Conservation (phyloP, 1,140 invertebrate species). For the Anoplophora glabripennis region DNA sequence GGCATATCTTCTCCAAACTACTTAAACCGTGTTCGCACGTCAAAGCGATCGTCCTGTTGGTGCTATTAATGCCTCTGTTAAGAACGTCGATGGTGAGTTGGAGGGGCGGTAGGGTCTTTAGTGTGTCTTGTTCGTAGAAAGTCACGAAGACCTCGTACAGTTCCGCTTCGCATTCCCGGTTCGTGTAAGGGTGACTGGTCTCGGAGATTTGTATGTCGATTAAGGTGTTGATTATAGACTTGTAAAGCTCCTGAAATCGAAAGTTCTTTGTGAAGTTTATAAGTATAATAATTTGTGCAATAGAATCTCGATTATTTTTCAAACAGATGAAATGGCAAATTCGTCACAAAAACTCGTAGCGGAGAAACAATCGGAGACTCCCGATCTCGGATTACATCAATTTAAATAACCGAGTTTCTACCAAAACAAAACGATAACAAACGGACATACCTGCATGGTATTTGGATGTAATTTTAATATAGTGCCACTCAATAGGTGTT, state of each 20-base stretch:
- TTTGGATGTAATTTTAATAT: conserved; percentile 1
- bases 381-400: too few species aligned
- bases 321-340: too few species aligned
- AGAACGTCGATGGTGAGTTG: conserved; percentile 23
- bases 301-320: too few species aligned
- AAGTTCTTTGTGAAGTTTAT: too few species aligned
- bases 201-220: conserved; percentile 14
- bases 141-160: conserved; percentile 28
- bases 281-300: too few species aligned
- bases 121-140: conserved; percentile 25
- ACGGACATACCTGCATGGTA: too few species aligned
- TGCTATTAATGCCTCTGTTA: conserved; percentile 15
- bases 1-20: conserved; percentile 21
- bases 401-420: too few species aligned
- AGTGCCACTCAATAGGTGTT: conserved; percentile 11
- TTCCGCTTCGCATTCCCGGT: conserved; percentile 21
- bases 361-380: too few species aligned
- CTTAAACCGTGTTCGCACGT: conserved; percentile 19
- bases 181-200: conserved; percentile 20
- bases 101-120: conserved; percentile 13
- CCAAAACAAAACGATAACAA: neutral
- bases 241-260: conserved; percentile 26
- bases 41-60: conserved; percentile 6
- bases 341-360: too few species aligned
- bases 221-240: conserved; percentile 16